These are phyloP conservation scores for Alloscopus bannaensis DNA, from an alignment of 2,888 invertebrate species.

Conservation along the genomic window DNA sequence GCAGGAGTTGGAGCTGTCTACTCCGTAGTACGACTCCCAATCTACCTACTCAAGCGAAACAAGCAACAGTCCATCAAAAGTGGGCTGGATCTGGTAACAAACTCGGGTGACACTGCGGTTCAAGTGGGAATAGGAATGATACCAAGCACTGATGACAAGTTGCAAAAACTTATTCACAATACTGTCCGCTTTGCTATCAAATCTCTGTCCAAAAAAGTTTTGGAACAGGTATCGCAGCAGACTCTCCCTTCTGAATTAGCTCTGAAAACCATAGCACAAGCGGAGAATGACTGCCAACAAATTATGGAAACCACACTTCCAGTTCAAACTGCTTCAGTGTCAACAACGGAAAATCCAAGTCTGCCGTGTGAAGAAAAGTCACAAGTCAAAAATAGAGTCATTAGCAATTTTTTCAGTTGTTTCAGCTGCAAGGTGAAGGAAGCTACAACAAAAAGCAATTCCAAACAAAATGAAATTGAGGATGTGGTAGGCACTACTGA, in stretches of 20 bases:
- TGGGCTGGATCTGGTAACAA: constrained; percentile 34
- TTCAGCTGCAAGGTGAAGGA: too few relatives aligned
- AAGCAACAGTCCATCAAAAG: constrained; percentile 48
- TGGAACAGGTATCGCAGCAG: constrained; percentile 25
- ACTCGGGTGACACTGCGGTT: constrained; percentile 34
- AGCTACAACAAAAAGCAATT: not conserved
- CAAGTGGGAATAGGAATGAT: constrained; percentile 38
- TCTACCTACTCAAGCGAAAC: constrained; percentile 57
- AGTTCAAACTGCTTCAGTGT: not conserved
- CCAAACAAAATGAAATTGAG: not conserved
- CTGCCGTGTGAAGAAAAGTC: too few relatives aligned
- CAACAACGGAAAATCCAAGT: not conserved
- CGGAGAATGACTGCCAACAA: constrained; percentile 38
- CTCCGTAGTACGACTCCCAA: constrained; percentile 52
- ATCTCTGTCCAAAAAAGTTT: constrained; percentile 36
- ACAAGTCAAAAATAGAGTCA: too few relatives aligned
- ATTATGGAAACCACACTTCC: constrained; percentile 36
- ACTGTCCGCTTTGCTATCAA: constrained; percentile 34
- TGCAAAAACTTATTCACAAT: constrained; percentile 32
- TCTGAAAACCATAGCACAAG: constrained; percentile 1
- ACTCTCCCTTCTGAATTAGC: constrained; percentile 27
- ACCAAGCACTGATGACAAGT: constrained; percentile 37
- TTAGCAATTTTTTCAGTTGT: too few relatives aligned
- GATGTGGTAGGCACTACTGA: too few relatives aligned
- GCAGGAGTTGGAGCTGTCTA: constrained; percentile 55